These are phyloP conservation scores for Anniella stebbinsi DNA, from an alignment of 2,797 vertebrate species.

Conservation along the genomic window DNA sequence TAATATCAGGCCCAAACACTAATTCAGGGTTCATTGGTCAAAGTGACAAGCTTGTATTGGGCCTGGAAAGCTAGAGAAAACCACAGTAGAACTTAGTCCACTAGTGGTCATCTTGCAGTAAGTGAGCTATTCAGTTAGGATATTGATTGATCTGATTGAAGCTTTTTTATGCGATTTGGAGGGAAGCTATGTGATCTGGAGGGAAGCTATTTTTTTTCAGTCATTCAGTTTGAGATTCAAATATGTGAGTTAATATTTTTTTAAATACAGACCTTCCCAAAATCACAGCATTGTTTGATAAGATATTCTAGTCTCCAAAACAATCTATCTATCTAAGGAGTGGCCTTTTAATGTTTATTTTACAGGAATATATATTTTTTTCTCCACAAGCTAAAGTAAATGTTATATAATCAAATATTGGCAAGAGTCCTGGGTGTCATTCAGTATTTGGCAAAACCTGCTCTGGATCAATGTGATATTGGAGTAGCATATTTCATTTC, in stretches of 20 bases:
- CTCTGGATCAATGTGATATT: background rate
- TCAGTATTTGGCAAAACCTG: background rate
- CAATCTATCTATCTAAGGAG: background rate
- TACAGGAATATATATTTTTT: background rate
- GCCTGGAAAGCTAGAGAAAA: background rate
- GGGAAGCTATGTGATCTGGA: background rate
- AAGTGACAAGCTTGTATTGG: background rate
- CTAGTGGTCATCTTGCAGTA: background rate
- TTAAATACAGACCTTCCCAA: background rate
- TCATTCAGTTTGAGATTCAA: background rate
- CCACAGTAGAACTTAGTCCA: background rate
- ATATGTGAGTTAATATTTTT: background rate
- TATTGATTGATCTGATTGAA: background rate
- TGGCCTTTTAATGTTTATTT: slow-evolving; percentile 1
- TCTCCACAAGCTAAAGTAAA: slow-evolving; percentile 19
- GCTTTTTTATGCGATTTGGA: background rate
- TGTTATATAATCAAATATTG: slow-evolving; percentile 22
- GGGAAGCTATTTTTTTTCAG: background rate
- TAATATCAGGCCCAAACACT: background rate
- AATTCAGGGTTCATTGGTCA: background rate
- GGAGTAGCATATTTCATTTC: background rate
- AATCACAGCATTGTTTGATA: background rate
- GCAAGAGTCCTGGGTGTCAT: background rate
- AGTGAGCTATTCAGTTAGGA: background rate
- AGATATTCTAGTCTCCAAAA: background rate